A percentile compares a stretch with the other conserved stretches of the same genome.
These are phyloP conservation scores for Arctocebus calabarensis DNA, from an alignment of 2,797 vertebrate species.

Conservation along the genomic window DNA sequence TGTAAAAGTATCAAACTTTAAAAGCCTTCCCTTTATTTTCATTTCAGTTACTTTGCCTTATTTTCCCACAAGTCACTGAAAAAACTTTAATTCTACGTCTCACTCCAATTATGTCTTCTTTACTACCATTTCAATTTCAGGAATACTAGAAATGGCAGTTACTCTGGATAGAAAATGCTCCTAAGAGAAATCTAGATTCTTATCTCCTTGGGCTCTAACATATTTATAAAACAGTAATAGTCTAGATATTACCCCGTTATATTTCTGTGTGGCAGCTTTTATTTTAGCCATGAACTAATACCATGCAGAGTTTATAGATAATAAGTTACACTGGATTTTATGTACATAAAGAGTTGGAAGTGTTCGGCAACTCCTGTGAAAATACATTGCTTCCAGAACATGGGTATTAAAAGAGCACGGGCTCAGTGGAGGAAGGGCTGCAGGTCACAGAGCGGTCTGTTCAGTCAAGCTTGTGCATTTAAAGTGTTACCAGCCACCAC, in stretches of 20 bases:
- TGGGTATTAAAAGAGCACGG: background rate
- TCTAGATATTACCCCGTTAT: conserved; percentile 7
- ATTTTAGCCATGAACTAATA: conserved; percentile 48
- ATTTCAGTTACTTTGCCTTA: conserved; percentile 27
- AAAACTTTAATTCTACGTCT: background rate
- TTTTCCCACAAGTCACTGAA: conserved; percentile 31
- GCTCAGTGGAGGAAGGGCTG: background rate
- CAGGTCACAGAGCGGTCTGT: conserved; percentile 52
- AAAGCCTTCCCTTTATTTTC: conserved; percentile 36
- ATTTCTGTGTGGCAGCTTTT: conserved; percentile 53
- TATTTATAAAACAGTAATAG: conserved; percentile 40
- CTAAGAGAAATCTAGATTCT: conserved; percentile 20
- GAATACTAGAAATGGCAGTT: background rate
- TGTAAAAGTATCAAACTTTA: conserved; percentile 3
- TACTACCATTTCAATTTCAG: conserved; percentile 9
- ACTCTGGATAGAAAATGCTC: background rate
- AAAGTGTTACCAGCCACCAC: background rate
- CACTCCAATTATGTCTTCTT: background rate
- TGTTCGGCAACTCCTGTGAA: conserved; percentile 57
- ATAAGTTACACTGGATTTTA: conserved; percentile 57
- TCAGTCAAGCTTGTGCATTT: conserved; percentile 38
- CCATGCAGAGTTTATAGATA: conserved; percentile 41
- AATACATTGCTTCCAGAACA: conserved; percentile 74
- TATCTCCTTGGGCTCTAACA: conserved; percentile 29
- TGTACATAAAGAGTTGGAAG: conserved; percentile 61